Percentiles rank a stretch among this genome's conserved stretches.
These are phyloP conservation scores for Cybosia mesomella DNA, from an alignment of 2,888 invertebrate species.

Conservation along the genomic window DNA sequence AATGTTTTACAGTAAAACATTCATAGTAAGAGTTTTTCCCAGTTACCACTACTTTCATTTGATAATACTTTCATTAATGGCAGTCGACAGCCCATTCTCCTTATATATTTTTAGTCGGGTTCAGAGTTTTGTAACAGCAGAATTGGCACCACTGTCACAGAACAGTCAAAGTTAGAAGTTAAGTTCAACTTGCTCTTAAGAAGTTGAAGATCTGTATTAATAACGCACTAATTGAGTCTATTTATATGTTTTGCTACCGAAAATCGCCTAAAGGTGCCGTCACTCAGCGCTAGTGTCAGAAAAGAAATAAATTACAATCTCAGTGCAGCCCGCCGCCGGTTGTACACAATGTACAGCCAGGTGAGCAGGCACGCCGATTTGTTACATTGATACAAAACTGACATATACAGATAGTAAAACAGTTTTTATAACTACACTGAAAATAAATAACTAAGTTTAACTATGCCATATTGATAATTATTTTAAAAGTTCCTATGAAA, in stretches of 20 bases:
- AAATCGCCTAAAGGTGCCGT: constrained; percentile 43
- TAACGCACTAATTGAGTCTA: constrained; percentile 3
- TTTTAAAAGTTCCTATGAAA: too few species aligned
- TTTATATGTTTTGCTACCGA: constrained; percentile 43
- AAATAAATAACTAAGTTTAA: background rate
- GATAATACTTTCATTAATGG: too few species aligned
- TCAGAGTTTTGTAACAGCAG: too few species aligned
- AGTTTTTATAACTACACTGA: constrained; percentile 1
- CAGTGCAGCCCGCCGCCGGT: constrained; percentile 59
- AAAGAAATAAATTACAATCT: constrained; percentile 77
- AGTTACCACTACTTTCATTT: too few species aligned
- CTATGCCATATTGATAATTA: too few species aligned
- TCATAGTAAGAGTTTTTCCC: too few species aligned
- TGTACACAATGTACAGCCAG: constrained; percentile 63
- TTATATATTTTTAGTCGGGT: too few species aligned
- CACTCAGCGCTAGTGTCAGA: constrained; percentile 63
- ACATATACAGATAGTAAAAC: constrained; percentile 64
- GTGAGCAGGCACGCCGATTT: constrained; percentile 71
- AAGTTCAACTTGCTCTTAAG: background rate
- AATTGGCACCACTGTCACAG: too few species aligned
- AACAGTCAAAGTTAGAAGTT: background rate
- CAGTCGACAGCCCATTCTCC: too few species aligned
- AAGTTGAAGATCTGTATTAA: constrained; percentile 4
- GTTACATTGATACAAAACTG: constrained; percentile 77
- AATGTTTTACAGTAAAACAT: too few species aligned